Percentiles rank a stretch among this genome's conserved stretches.
Evolutionary conservation across 2,888 invertebrate genomes (phyloP).

Genomic region (Drosophila mayaguana): DNA sequence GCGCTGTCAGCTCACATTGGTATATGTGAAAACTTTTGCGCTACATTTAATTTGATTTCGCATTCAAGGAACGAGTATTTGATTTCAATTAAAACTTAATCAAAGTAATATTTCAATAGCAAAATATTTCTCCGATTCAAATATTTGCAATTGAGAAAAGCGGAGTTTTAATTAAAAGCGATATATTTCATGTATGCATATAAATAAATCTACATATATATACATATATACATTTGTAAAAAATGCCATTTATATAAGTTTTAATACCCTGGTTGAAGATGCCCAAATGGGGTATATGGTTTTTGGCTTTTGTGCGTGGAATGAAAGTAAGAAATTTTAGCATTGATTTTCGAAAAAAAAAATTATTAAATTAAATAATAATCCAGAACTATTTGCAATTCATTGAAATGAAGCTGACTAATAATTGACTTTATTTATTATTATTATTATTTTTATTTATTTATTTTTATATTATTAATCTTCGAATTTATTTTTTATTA

Average conservation of each 20-base stretch:
- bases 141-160: not conserved
- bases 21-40: not conserved
- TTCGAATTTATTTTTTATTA: too few species aligned
- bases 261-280: not conserved
- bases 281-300: not conserved
- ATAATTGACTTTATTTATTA: too few species aligned
- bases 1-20: not conserved
- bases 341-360: too few species aligned
- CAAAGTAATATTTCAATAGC: not conserved
- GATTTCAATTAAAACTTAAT: conserved; percentile 5
- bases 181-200: not conserved
- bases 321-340: too few species aligned
- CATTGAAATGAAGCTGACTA: too few species aligned
- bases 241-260: not conserved
- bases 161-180: not conserved
- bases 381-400: too few species aligned
- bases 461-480: too few species aligned
- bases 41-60: not conserved
- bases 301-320: not conserved
- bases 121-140: not conserved
- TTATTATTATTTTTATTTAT: too few species aligned
- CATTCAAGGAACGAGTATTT: not conserved
- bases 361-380: too few species aligned
- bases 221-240: not conserved
- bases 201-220: not conserved